Conservation (phyloP, 2,888 invertebrate species). For the Apamea crenata region DNA sequence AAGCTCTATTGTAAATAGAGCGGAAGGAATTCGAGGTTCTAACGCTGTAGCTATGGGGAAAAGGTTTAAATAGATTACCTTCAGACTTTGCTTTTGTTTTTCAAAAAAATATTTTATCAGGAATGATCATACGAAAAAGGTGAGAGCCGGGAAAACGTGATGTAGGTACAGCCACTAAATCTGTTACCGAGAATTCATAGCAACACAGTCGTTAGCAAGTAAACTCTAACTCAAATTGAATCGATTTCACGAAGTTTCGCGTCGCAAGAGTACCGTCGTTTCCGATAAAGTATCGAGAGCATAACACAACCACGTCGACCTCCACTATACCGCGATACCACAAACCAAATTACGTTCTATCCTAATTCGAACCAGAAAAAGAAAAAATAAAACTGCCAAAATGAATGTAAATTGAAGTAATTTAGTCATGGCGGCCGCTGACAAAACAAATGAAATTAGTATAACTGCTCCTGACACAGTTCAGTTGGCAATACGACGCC, state of each 20-base stretch:
- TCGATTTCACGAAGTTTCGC: neutral
- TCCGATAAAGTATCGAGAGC: neutral
- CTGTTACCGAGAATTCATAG: neutral
- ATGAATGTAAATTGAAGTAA: conserved; percentile 53
- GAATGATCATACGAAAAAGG: neutral
- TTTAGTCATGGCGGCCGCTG: conserved; percentile 22
- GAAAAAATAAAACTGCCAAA: conserved; percentile 24
- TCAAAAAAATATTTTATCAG: neutral
- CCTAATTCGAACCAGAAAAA: conserved; percentile 6
- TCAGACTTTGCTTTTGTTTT: neutral
- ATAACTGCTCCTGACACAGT: conserved; percentile 39
- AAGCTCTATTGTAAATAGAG: neutral
- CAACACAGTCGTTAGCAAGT: neutral
- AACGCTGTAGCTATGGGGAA: neutral
- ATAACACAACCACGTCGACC: neutral
- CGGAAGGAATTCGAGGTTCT: neutral
- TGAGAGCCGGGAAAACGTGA: neutral
- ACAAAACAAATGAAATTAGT: conserved; percentile 54
- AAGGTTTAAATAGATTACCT: neutral
- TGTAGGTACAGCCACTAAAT: neutral
- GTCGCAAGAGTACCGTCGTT: neutral
- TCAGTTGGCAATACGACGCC: conserved; percentile 13
- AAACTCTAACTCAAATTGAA: neutral
- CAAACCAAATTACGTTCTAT: conserved; percentile 11
- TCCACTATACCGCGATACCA: neutral